Base-by-base conservation (phyloP, 2,113 vertebrate species). In the Leptobrachium ailaonicum region DNA sequence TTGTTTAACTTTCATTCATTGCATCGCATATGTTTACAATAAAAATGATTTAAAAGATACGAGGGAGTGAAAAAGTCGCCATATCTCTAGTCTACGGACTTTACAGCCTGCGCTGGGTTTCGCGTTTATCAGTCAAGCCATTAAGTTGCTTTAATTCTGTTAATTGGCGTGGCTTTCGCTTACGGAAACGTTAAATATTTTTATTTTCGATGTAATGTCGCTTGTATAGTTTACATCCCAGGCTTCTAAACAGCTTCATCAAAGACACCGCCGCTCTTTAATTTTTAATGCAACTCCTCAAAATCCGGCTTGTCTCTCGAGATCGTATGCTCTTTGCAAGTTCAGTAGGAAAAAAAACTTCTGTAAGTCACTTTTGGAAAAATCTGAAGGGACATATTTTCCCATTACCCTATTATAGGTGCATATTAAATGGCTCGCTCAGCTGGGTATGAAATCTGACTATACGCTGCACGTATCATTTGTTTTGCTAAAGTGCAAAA, bases 371-470 rank as follows among this genome's bases (percentile, higher is more conserved):
- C 40, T 75, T 82, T 66, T 71, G 41, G 71, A 20, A 77, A 75
- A 75, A 82, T 75, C 58, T 71, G 41, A 75, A 82, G 82, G 82
- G 76, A 64, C 66, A 79, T 50, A 62, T 82, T 68, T 75, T 79
- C 66, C 73, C 76, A 79, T 82, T 79, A 82, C 75, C 72, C 64
- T 78, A 75, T 66, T 79, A 81, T 71, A 81, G 71, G 66, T 82
- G 75, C 76, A 71, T 74, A 79, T 74, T 75, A 79, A 82, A 82
- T 75, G 76, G 71, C 40, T 32, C 63, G 6, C 76, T 56, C 71
- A 70, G 71, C 66, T 82, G 76, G 81, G 68, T 70, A 54, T 75
- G 71, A 78, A 79, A 73, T 74, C 74, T 74, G 44, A 69, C 78
- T 74, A 62, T 74, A 74, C 13, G 12, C 64, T 44, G 71, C 63